Base-by-base conservation (phyloP, 1,140 invertebrate genomes). In the Episyrphus balteatus region DNA sequence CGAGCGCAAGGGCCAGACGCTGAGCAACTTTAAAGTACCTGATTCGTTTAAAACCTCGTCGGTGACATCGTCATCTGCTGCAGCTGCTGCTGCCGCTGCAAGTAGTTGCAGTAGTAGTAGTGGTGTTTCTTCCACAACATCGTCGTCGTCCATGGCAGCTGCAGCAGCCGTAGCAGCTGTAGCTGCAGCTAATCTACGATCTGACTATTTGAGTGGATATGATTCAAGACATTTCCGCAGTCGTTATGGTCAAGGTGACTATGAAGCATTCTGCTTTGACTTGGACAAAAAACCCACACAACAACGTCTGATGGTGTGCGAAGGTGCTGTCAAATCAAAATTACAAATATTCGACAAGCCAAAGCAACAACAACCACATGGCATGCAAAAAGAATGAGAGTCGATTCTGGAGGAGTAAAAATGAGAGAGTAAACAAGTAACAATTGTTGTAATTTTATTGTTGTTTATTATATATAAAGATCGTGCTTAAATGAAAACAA, bases 281-380 rank as follows among this genome's bases (percentile, higher is more conserved):
- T 47, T 68, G 49, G 62, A 68, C 31, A 64, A 66, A 49, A 62
- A 59, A 38, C 64, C 65, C 34, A 67, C 70, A 46, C 71, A 71
- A 51, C 78, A 80, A 51, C 71, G 85, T 26, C 73, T 88, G 37
- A 77, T 81, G 52, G 74, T 86, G 12, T 90, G 86, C 61, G 86
- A 88, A 59, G 86, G 86, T 43, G 85, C 85, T 13, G 86, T 90
- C 30, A 75, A 78, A 54, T 88, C 85, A 38, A 90, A 90, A 68
- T 71, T 90, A 55, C 83, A 81, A 37, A 75, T 88, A n/a, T 90
- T 90, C 62, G 86, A 90, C 66, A 86, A 85, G 58, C 84, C 85
- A 69, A 76, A 73, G 52, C 59, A 62, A 33, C 58, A 60, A 14
- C 55, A 54, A 12, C 51, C 53, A 10, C 49, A 43, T 26, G 21